A percentile compares a stretch with the other conserved stretches of the same genome.
Conservation (phyloP, 2,113 vertebrate species). For the Hylia prasina region DNA sequence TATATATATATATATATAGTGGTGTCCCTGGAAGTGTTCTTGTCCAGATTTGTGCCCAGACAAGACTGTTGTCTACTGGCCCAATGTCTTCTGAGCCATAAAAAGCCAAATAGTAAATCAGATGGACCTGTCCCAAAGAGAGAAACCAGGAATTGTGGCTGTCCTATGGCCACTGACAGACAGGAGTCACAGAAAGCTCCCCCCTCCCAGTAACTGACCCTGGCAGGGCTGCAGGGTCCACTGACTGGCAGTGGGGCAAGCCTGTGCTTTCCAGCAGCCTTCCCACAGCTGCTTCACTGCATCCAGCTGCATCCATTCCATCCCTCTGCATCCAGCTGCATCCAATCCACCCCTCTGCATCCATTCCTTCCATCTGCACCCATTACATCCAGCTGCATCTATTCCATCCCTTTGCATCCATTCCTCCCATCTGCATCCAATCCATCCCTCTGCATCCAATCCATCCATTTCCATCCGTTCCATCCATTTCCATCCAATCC, state of each 20-base stretch:
- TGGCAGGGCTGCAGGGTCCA: no score
- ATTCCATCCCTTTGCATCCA: no score
- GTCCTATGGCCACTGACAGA: neutral
- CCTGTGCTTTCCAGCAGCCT: neutral
- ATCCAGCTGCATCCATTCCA: neutral
- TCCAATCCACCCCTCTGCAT: fast-evolving
- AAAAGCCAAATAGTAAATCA: neutral
- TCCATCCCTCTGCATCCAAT: neutral
- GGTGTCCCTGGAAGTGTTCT: neutral
- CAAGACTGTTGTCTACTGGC: neutral
- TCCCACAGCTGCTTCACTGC: neutral
- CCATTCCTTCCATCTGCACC: neutral
- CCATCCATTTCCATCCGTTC: neutral
- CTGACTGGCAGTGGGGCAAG: neutral
- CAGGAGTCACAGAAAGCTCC: neutral
- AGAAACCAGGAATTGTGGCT: neutral
- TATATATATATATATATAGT: no score
- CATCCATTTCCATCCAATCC: neutral
- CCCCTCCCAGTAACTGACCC: neutral
- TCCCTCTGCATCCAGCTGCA: neutral
- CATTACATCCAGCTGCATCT: neutral
- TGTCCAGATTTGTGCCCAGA: neutral
- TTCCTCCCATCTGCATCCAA: neutral
- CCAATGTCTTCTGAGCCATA: neutral
- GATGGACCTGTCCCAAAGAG: neutral